Evolutionary conservation across 2,888 invertebrate species (phyloP), one percentile per base, ranked within the genome.

Genomic region (Xestoiulus laeticollis): DNA sequence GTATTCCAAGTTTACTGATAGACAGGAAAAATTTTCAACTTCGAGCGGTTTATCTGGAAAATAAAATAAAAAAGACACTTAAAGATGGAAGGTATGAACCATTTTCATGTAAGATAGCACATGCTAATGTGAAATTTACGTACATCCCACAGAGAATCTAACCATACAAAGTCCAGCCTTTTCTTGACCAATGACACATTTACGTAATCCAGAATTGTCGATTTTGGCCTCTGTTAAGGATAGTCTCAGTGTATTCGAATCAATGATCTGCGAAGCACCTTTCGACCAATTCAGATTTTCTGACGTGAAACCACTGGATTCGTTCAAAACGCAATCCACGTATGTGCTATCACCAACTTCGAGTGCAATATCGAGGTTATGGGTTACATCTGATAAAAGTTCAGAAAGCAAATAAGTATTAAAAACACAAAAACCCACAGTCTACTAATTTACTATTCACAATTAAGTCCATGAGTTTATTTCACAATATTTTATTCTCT

Each of bases 91-190:
- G 8, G 6, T n/a, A 59, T 0, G 59, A 8, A 8, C n/a, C 6
- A 1, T n/a, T n/a, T 59, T 59, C n/a, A 59, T 59, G n/a, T n/a
- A 59, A 59, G 48, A 12, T n/a, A 19, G 3, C 3, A 59, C 3
- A 59, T 59, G n/a, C n/a, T 8, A 8, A 19, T n/a, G n/a, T n/a
- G n/a, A 59, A 59, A n/a, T n/a, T n/a, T 59, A n/a, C 59, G 19
- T n/a, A 59, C 59, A 59, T 59, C 59, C 59, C 59, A 59, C 59
- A 8, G 14, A n/a, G 59, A 59, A 59, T 59, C n/a, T 59, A 19
- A 59, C 59, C n/a, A n/a, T 59, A 59, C 59, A 59, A 59, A 59
- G 59, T 59, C 59, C 59, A n/a, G n/a, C n/a, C n/a, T n/a, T 59
- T 59, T 59, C 59, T 59, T 59, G n/a, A 59, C 19, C 19, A 59